These are phyloP conservation scores for Drosophila pseudoobscura DNA, from an alignment of 1,140 invertebrate species.

Conservation along the genomic window DNA sequence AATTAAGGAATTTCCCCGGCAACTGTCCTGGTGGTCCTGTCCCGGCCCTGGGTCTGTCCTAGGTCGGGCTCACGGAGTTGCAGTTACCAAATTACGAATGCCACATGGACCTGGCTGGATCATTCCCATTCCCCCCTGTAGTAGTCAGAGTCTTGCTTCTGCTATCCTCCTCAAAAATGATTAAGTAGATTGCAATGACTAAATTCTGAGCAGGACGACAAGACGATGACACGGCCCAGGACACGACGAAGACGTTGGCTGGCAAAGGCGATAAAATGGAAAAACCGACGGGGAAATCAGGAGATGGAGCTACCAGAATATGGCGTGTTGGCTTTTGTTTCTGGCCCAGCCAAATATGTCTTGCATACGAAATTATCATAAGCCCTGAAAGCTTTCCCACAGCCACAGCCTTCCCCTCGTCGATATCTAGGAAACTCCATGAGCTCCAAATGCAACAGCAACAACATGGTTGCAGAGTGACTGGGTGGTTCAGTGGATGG, in stretches of 20 bases:
- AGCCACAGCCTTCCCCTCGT: slow-evolving; percentile 59
- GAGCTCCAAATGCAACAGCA: slow-evolving; percentile 31
- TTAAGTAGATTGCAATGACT: slow-evolving; percentile 81
- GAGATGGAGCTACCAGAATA: slow-evolving; percentile 24
- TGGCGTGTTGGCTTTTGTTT: slow-evolving; percentile 72
- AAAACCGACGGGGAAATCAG: neutral
- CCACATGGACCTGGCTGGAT: slow-evolving; percentile 42
- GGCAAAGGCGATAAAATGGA: slow-evolving; percentile 31
- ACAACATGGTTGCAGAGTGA: neutral
- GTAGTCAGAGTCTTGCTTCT: neutral
- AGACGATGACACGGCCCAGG: slow-evolving; percentile 53
- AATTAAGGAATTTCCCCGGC: slow-evolving; percentile 73
- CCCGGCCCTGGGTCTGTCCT: slow-evolving; percentile 8
- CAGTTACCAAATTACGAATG: slow-evolving; percentile 72
- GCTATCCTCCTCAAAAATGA: slow-evolving; percentile 57
- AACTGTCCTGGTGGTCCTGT: neutral
- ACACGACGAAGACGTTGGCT: slow-evolving; percentile 5
- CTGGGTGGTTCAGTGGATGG: neutral
- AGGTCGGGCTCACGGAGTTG: slow-evolving; percentile 3
- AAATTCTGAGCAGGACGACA: slow-evolving; percentile 69
- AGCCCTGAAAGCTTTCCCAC: slow-evolving; percentile 26
- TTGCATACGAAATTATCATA: slow-evolving; percentile 74
- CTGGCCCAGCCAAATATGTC: slow-evolving; percentile 60
- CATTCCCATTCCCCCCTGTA: slow-evolving; percentile 1
- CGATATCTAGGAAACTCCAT: slow-evolving; percentile 55